These are phyloP conservation scores for Eupithecia inturbata DNA, from an alignment of 2,888 invertebrate genomes.

Conservation along the genomic window DNA sequence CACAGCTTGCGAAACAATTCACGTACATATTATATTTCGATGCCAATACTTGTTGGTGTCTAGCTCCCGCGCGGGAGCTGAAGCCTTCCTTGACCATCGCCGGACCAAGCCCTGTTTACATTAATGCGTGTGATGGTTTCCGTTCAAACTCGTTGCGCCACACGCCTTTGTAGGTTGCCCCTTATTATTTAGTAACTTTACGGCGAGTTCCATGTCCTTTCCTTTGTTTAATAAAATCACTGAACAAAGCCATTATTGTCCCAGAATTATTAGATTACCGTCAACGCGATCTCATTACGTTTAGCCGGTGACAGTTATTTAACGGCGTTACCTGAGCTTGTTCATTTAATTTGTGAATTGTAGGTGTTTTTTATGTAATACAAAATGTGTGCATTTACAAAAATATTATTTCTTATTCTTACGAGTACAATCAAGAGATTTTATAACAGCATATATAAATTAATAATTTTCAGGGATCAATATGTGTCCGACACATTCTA, in stretches of 20 bases:
- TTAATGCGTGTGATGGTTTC: background rate
- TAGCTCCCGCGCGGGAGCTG: no score
- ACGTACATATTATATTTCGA: background rate
- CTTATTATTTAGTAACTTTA: background rate
- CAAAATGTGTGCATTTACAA: background rate
- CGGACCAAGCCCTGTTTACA: no score
- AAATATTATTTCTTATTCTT: no score
- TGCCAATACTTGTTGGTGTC: no score
- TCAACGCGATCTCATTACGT: conserved; percentile 23
- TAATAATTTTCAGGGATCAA: no score
- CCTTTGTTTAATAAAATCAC: conserved; percentile 2
- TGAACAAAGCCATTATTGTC: background rate
- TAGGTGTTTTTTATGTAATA: background rate
- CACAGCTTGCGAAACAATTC: no score
- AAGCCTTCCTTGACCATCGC: no score
- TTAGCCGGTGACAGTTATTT: conserved; percentile 33
- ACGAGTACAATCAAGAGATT: no score
- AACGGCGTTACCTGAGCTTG: conserved; percentile 24
- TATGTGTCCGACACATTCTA: no score
- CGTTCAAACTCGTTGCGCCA: background rate
- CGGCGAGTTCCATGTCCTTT: background rate
- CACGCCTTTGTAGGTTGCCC: background rate
- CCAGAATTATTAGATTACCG: conserved; percentile 18
- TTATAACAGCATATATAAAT: no score
- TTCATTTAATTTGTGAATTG: conserved; percentile 28